These are phyloP conservation scores for Pararge aegeria DNA, from an alignment of 1,140 invertebrate genomes.

Conservation along the genomic window DNA sequence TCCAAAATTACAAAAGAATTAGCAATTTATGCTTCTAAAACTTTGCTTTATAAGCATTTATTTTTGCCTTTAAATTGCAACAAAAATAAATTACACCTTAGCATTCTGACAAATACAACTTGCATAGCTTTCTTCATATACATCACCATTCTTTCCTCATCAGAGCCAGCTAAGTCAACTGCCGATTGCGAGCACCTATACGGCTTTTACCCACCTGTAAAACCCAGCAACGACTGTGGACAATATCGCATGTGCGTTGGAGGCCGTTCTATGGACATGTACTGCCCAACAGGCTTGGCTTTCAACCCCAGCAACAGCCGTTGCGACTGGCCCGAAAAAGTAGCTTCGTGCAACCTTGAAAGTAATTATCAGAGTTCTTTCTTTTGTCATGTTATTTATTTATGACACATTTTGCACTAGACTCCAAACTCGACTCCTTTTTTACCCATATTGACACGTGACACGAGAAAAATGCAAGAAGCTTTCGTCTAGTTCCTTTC, in stretches of 20 bases:
- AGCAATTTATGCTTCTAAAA: too few relatives aligned
- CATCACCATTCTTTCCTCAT: constrained; percentile 9
- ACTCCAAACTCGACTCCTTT: too few relatives aligned
- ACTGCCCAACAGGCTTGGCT: constrained; percentile 91
- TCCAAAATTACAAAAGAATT: background rate
- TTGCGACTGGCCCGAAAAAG: constrained; percentile 92
- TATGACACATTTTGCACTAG: too few relatives aligned
- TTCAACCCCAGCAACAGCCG: constrained; percentile 86
- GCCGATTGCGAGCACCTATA: constrained; percentile 91
- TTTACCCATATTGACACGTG: too few relatives aligned
- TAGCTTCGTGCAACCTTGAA: constrained; percentile 85
- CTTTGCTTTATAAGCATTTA: too few relatives aligned
- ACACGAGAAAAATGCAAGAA: too few relatives aligned
- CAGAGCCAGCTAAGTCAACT: constrained; percentile 80
- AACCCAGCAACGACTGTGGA: constrained; percentile 55
- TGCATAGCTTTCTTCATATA: too few relatives aligned
- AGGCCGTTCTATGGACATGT: constrained; percentile 81
- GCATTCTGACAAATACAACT: too few relatives aligned
- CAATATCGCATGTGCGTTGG: constrained; percentile 80
- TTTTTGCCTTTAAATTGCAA: too few relatives aligned
- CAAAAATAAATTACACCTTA: too few relatives aligned
- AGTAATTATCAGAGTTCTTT: constrained; percentile 67
- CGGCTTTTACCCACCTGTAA: constrained; percentile 87
- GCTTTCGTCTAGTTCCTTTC: too few relatives aligned
- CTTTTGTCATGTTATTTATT: background rate